These are phyloP conservation scores for Anagrus nilaparvatae DNA, from an alignment of 1,140 invertebrate genomes.

Conservation along the genomic window DNA sequence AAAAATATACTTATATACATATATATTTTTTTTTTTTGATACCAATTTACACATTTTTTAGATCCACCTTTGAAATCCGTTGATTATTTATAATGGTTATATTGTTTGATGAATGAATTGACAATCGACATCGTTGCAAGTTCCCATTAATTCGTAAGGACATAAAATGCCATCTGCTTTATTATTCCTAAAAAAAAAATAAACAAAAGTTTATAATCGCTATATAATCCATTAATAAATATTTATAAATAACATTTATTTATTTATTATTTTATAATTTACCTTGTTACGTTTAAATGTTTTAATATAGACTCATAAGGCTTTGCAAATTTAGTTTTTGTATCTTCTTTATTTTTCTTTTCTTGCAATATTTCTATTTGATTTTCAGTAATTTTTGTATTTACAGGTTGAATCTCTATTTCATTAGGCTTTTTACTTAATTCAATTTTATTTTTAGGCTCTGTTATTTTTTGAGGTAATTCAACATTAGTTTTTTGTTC, in stretches of 20 bases:
- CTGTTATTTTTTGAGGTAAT: background rate
- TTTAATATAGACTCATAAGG: constrained; percentile 35
- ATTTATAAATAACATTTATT: constrained; percentile 6
- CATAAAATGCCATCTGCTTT: constrained; percentile 36
- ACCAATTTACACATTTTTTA: constrained; percentile 24
- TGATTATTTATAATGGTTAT: constrained; percentile 11
- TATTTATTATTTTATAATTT: constrained; percentile 14
- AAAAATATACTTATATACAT: background rate
- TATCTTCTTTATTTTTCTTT: too few species aligned
- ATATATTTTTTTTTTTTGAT: too few species aligned
- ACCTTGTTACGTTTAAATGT: constrained; percentile 32
- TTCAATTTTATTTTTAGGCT: too few species aligned
- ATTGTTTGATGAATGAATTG: constrained; percentile 32
- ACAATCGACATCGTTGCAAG: constrained; percentile 38
- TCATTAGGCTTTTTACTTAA: too few species aligned
- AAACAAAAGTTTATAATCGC: constrained; percentile 15
- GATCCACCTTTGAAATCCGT: constrained; percentile 36
- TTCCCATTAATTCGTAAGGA: constrained; percentile 38
- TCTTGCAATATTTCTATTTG: too few species aligned
- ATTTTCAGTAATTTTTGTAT: background rate
- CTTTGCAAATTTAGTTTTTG: constrained; percentile 7
- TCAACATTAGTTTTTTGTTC: too few species aligned
- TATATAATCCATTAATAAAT: background rate
- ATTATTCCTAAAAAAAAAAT: constrained; percentile 31
- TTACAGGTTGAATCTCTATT: too few species aligned